phyloP scores from a whole-genome alignment of 2,113 vertebrate species.

The Dicerorhinus sumatrensis region DNA sequence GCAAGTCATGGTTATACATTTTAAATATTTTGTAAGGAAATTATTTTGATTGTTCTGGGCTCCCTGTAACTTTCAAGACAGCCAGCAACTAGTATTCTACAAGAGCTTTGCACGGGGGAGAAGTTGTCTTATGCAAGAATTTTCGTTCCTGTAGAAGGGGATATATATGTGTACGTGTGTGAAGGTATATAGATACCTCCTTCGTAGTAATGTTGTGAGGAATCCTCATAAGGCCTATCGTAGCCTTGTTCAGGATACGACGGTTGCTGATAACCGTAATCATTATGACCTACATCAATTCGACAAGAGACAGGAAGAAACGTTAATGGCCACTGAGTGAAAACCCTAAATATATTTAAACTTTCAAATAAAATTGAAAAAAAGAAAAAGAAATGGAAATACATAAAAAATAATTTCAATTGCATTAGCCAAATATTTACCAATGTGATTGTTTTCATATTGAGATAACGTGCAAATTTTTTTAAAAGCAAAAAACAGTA shows the following conservation, averaged over 20 bases:
- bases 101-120: constrained; percentile 87
- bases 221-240: constrained; percentile 95
- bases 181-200: constrained; percentile 96
- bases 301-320: constrained; percentile 95
- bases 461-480: constrained; percentile 83
- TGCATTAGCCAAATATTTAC: constrained; percentile 88
- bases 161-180: constrained; percentile 85
- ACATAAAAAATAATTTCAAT: constrained; percentile 88
- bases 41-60: constrained; percentile 83
- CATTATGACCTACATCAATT: constrained; percentile 96
- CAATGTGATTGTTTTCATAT: constrained; percentile 86
- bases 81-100: constrained; percentile 89
- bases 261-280: constrained; percentile 95
- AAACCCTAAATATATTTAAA: constrained; percentile 89
- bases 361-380: constrained; percentile 89
- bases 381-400: constrained; percentile 88
- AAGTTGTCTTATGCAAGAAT: constrained; percentile 84
- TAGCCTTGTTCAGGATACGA: constrained; percentile 95
- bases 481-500: constrained; percentile 83
- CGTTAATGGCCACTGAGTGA: constrained; percentile 93
- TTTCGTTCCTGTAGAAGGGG: constrained; percentile 84
- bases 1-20: constrained; percentile 86
- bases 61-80: constrained; percentile 87
- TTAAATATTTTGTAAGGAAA: constrained; percentile 87
- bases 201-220: constrained; percentile 95